A percentile compares a stretch with the other conserved stretches of the same genome.
These are phyloP conservation scores for Ciconia maguari DNA, from an alignment of 2,113 vertebrate species.

Conservation along the genomic window DNA sequence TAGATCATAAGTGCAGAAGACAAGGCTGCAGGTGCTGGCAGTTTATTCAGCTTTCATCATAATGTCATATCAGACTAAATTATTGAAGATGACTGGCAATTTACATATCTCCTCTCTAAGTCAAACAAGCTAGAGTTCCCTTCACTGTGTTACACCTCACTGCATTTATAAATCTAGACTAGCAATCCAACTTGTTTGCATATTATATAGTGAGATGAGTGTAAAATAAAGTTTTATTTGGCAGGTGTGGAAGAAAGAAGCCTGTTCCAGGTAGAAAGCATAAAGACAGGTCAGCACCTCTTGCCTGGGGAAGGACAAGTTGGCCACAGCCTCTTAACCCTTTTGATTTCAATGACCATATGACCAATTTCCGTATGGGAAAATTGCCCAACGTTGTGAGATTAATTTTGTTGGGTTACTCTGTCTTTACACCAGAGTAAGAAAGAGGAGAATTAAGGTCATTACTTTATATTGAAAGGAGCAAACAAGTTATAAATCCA, in stretches of 20 bases:
- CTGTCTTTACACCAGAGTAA: background rate
- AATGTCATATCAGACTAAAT: constrained; percentile 22
- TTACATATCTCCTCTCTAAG: constrained; percentile 25
- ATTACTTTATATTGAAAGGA: background rate
- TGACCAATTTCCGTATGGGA: background rate
- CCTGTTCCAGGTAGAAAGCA: background rate
- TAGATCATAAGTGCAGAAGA: background rate
- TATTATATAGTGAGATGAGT: background rate
- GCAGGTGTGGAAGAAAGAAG: background rate
- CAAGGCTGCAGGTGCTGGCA: background rate
- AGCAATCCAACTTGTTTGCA: background rate
- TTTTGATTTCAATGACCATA: background rate
- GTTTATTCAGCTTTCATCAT: constrained; percentile 23
- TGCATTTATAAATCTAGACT: background rate
- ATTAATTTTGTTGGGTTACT: background rate
- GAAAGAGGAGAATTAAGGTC: background rate
- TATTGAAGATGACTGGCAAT: constrained; percentile 39
- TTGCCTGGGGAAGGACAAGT: background rate
- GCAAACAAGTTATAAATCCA: background rate
- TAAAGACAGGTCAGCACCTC: background rate
- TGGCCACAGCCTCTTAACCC: background rate
- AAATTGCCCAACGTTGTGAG: background rate
- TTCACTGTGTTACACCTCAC: background rate
- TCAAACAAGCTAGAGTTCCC: constrained; percentile 3
- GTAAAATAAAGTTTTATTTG: background rate